Base-by-base conservation (phyloP, 1,140 invertebrate genomes). In the Polypedilum pembai region DNA sequence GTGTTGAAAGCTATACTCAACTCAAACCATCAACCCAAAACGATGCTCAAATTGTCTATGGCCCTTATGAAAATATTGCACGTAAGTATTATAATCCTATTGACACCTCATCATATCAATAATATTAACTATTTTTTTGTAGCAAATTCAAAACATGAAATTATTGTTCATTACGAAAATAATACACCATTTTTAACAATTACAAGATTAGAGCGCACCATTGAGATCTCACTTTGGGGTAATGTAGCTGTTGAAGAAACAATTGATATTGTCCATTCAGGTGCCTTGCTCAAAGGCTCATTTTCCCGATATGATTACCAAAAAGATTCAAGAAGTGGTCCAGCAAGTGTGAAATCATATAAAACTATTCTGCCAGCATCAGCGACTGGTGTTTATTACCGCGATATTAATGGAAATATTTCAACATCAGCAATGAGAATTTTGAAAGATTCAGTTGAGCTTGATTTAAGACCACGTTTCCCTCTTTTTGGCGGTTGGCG, bases 401-500 rank as follows among this genome's bases (percentile, higher is more conserved):
- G 96, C 33, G 98, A 99, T 84, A 96, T 96, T 77, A 99, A 99
- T 84, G 98, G 98, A 24, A 99, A 99, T 82, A 99, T 99, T 80
- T 99, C 96, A 1, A 99, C 98, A 7, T 98, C 96, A 0, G 92
- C 96, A 80, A 91, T 99, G 82, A 87, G 90, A 77, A 80, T 92
- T 12, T 87, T 91, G 77, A 91, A 93, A 77, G 95, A 98, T 81
- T 92, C 93, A 41, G 94, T 99, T 17, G 96, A 99, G 80, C 82
- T 99, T 1, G 97, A 98, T 79, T 84, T 99, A 1, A 86, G 94
- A 69, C 98, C 98, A 1, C 85, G 98, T 77, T 99, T 98, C 82
- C 98, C 98, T 20, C 84, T 99, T 0, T 99, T 99, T 85, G 98
- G 98, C 73, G 98, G 98, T 3, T 99, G 98, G 98, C 96, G 95